Conservation (phyloP, 2,797 vertebrate species). For the Synaphobranchus kaupii region DNA sequence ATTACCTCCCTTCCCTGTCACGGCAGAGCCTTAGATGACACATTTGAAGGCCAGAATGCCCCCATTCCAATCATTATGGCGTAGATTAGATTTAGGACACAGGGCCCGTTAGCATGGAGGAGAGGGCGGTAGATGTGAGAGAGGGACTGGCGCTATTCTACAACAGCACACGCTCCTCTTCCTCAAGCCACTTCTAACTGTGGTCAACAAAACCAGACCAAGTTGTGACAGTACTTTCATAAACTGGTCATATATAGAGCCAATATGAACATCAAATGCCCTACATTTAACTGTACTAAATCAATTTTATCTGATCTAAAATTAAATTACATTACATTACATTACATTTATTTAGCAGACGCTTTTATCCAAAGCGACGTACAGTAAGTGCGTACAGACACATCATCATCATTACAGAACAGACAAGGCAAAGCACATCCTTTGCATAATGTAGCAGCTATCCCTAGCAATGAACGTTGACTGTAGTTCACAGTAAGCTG, state of each 20-base stretch:
- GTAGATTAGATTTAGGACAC: conserved; percentile 5
- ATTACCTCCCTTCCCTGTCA: neutral
- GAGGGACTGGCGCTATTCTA: neutral
- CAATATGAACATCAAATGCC: neutral
- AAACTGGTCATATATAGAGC: neutral
- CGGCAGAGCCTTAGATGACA: conserved; percentile 5
- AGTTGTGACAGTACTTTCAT: neutral
- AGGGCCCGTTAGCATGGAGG: conserved; percentile 16
- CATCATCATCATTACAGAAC: no score
- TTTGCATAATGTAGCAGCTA: no score
- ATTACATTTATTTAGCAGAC: no score
- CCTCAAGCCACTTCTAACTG: neutral
- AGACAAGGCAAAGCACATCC: no score
- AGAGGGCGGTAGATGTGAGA: neutral
- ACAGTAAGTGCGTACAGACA: no score
- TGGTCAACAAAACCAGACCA: neutral
- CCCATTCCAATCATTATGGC: neutral
- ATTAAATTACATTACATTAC: no score
- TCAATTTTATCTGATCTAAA: neutral
- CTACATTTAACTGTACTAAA: neutral
- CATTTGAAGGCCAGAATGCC: conserved; percentile 1
- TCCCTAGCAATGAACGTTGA: no score
- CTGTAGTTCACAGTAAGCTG: no score
- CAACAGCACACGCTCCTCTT: neutral
- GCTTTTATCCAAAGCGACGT: no score